Percentiles rank a stretch among this genome's conserved stretches.
phyloP scores from a whole-genome alignment of 2,797 vertebrate genomes.

The Luscinia megarhynchos region DNA sequence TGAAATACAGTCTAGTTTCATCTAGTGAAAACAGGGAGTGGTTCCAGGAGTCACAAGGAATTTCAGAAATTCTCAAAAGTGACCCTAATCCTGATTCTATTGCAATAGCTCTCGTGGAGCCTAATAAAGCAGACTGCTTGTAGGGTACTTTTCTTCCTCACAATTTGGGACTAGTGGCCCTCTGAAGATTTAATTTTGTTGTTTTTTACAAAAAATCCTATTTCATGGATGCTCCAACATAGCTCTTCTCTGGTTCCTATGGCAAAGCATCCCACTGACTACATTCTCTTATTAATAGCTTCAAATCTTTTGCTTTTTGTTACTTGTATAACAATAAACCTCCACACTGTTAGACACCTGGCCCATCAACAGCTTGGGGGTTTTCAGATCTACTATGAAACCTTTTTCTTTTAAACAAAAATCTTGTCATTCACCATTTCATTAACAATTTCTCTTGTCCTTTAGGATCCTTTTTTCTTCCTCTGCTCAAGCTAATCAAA shows the following conservation, averaged over 20 bases:
- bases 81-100: neutral
- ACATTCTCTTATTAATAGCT: neutral
- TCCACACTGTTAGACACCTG: neutral
- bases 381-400: neutral
- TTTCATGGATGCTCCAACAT: neutral
- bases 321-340: neutral
- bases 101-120: neutral
- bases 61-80: slow-evolving; percentile 6
- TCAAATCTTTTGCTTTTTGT: neutral
- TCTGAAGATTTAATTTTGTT: neutral
- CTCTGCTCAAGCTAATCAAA: neutral
- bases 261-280: neutral
- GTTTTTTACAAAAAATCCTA: neutral
- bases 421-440: neutral
- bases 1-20: neutral
- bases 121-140: neutral
- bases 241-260: neutral
- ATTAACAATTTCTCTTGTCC: neutral
- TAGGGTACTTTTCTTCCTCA: neutral
- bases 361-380: neutral
- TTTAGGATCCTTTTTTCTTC: neutral
- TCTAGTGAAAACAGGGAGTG: neutral
- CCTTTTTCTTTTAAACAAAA: neutral
- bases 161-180: neutral
- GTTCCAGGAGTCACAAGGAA: neutral